Percentiles rank a stretch among this genome's conserved stretches.
Evolutionary conservation across 2,797 vertebrate species (phyloP).

Genomic region (Sebastes melanostomus): DNA sequence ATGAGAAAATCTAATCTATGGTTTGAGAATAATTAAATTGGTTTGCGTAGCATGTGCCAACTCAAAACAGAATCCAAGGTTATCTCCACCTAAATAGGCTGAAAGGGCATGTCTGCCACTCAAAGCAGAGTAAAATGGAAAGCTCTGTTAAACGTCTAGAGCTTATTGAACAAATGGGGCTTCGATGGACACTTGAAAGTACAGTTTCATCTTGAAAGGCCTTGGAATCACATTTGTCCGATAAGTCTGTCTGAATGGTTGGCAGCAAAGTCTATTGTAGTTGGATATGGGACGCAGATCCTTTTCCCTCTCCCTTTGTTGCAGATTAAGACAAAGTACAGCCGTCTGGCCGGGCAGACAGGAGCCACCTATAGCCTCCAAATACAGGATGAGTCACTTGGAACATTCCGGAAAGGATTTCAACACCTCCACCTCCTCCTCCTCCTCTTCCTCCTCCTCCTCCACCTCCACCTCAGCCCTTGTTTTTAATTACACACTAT

Average conservation of each 20-base stretch:
- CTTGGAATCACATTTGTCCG: constrained; percentile 53
- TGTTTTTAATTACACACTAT: constrained; percentile 84
- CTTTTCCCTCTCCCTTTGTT: constrained; percentile 60
- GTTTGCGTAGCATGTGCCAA: constrained; percentile 38
- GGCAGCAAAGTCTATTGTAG: constrained; percentile 46
- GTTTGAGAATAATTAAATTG: constrained; percentile 59
- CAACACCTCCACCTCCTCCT: constrained; percentile 28
- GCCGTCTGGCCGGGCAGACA: constrained; percentile 61
- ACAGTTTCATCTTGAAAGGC: constrained; percentile 63
- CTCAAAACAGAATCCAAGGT: constrained; percentile 44
- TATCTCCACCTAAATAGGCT: constrained; percentile 44
- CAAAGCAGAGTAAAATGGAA: constrained; percentile 13
- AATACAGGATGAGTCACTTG: constrained; percentile 73
- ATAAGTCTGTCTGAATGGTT: constrained; percentile 46
- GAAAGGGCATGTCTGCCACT: constrained; percentile 49
- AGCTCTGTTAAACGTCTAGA: constrained; percentile 13
- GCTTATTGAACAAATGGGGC: constrained; percentile 47
- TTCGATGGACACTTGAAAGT: constrained; percentile 52
- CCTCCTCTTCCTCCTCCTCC: background rate
- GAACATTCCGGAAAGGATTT: constrained; percentile 81
- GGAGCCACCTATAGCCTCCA: constrained; percentile 69
- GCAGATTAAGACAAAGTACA: constrained; percentile 73
- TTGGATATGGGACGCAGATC: constrained; percentile 51
- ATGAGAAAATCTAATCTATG: constrained; percentile 65
- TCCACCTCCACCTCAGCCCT: constrained; percentile 5